Percentiles rank a stretch among this genome's conserved stretches.
Conservation (phyloP, 2,113 vertebrate species). For the Phycodurus eques region DNA sequence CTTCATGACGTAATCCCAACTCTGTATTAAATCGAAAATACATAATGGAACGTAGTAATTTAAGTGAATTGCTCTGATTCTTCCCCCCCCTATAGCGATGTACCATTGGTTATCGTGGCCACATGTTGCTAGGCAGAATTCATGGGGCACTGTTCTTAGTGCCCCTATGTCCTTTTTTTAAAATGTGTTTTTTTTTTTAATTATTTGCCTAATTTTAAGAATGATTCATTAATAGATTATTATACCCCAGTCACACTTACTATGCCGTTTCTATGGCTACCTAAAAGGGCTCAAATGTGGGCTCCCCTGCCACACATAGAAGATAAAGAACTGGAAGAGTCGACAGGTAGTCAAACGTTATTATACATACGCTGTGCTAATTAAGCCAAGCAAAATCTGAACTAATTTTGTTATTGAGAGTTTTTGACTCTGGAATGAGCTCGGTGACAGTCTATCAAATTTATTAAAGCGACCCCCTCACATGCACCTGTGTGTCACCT, state of each 20-base stretch:
- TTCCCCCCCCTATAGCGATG: too few relatives aligned
- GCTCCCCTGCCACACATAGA: not conserved
- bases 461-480: not conserved
- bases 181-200: too few relatives aligned
- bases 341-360: not conserved
- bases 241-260: not conserved
- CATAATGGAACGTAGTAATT: too few relatives aligned
- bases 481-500: slow-evolving; percentile 67
- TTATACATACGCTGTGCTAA: not conserved
- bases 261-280: not conserved
- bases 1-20: too few relatives aligned
- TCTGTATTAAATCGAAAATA: too few relatives aligned
- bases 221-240: not conserved
- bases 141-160: not conserved
- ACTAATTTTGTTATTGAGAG: slow-evolving; percentile 15
- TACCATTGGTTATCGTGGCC: not conserved
- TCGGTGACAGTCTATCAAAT: not conserved
- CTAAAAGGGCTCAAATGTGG: slow-evolving; percentile 31
- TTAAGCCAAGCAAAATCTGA: not conserved
- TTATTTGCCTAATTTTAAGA: too few relatives aligned
- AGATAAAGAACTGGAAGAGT: not conserved
- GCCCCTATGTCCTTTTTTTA: too few relatives aligned
- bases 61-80: too few relatives aligned
- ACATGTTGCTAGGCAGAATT: not conserved
- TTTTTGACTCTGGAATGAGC: not conserved